These are phyloP conservation scores for Smithornis capensis DNA, from an alignment of 2,113 vertebrate genomes.

Conservation along the genomic window DNA sequence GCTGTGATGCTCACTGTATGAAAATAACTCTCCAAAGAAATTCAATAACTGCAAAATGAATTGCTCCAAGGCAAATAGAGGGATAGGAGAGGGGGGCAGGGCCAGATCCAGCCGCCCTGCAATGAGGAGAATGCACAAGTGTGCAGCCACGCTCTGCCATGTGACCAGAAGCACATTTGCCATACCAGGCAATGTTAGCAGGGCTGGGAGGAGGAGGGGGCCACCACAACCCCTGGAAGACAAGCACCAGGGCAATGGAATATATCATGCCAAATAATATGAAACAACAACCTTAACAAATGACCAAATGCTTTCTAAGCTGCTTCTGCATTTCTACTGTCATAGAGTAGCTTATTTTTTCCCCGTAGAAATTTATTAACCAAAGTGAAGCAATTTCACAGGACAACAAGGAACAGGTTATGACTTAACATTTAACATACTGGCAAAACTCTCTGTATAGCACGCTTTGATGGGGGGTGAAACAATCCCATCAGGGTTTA, in stretches of 20 bases:
- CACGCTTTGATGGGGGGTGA: background rate
- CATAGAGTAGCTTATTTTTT: background rate
- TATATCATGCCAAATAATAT: background rate
- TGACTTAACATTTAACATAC: background rate
- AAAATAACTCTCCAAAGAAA: constrained; percentile 77
- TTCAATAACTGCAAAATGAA: constrained; percentile 74
- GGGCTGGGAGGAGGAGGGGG: background rate
- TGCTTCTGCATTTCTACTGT: background rate
- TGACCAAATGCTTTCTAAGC: background rate
- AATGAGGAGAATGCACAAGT: constrained; percentile 52
- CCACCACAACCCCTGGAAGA: background rate
- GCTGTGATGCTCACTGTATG: constrained; percentile 71
- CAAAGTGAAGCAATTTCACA: constrained; percentile 19
- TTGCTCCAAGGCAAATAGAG: constrained; percentile 71
- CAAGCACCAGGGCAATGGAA: background rate
- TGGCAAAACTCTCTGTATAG: background rate
- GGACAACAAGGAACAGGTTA: constrained; percentile 12
- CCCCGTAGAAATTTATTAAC: background rate
- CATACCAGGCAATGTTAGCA: background rate
- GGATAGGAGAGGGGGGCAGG: constrained; percentile 44
- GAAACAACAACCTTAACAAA: background rate
- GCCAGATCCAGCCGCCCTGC: constrained; percentile 6
- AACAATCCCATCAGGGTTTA: background rate
- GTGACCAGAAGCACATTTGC: constrained; percentile 11
- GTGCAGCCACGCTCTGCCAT: background rate